Base-by-base conservation (phyloP, 2,113 vertebrate species). In the Salvelinus sp. region DNA sequence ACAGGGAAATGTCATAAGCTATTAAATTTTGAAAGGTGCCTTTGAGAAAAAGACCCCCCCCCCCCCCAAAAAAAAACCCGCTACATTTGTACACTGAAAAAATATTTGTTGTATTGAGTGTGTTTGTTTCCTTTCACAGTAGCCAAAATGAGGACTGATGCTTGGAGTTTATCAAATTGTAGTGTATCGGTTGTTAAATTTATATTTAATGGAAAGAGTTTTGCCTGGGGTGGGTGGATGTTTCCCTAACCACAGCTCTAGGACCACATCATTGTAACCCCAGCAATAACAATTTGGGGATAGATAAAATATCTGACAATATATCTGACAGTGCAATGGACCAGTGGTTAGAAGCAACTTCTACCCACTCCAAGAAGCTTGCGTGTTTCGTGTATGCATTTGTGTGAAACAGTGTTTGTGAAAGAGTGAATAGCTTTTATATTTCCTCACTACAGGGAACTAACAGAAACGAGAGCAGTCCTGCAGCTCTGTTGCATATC, bases 61-160 rank as follows among this genome's bases (percentile, higher is more conserved):
- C 30, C 30, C 30, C 33, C 33, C 33, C 6, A 7, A 9, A 70
- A 74, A 72, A 83, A 78, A 71, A 48, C 75, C 48, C 63, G 79
- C 73, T 50, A 72, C 50, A 80, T 67, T 62, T 77, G 82, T 83
- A 92, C 78, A 88, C 48, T 90, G 83, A 89, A 90, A 85, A 75
- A 70, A 71, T 22, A 44, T 10, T 10, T 10, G 4, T 47, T 38
- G 1, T 67, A 68, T 80, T 79, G 64, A 73, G 20, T 77, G 9
- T 44, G 38, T 10, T 44, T 44, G 38, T 44, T 44, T 44, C 38
- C 2, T 44, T 44, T 44, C 38, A 22, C 0, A 66, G 63, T 83
- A 44, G 74, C 82, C 18, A 74, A 68, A 75, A n/a, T 88, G 28
- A 60, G 72, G 66, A 72, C 44, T 82, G 72, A 74, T 16, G 25